A percentile compares a stretch with the other conserved stretches of the same genome.
Conservation (phyloP, 2,888 invertebrate species). For the Andrena fulva region DNA sequence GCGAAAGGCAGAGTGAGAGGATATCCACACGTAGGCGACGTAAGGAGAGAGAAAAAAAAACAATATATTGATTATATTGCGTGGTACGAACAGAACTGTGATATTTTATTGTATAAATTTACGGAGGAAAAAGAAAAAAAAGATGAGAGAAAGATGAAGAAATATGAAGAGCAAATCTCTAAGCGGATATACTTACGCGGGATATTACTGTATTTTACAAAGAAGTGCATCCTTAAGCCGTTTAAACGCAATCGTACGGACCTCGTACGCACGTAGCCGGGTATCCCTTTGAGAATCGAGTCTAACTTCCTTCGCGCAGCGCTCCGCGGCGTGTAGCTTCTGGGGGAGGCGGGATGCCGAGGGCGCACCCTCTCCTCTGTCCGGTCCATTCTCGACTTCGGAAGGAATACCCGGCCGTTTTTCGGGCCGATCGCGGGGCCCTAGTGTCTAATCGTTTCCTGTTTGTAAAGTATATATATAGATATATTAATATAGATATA, state of each 20-base stretch:
- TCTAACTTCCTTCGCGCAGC: background rate
- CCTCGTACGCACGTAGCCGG: conserved; percentile 63
- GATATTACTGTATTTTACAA: conserved; percentile 83
- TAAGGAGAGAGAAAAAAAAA: conserved; percentile 65
- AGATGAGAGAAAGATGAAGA: conserved; percentile 65
- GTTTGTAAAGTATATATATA: conserved; percentile 80
- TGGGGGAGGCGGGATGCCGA: conserved; percentile 22
- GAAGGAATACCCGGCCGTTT: conserved; percentile 70
- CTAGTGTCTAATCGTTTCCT: conserved; percentile 81
- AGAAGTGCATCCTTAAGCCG: conserved; percentile 81
- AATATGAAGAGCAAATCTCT: conserved; percentile 74
- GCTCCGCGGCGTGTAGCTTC: conserved; percentile 1
- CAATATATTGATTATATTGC: conserved; percentile 81
- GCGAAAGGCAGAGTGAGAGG: conserved; percentile 45
- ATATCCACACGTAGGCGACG: conserved; percentile 63
- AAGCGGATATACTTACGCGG: conserved; percentile 69
- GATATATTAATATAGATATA: conserved; percentile 73
- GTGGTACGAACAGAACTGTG: conserved; percentile 85
- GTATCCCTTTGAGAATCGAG: conserved; percentile 62
- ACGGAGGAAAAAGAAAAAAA: conserved; percentile 68
- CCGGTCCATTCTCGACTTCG: conserved; percentile 65
- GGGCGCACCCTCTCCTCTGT: conserved; percentile 44
- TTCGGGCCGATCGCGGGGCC: conserved; percentile 65
- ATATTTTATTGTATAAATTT: conserved; percentile 84
- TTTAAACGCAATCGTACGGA: conserved; percentile 58